phyloP scores from a whole-genome alignment of 92 coral and sea anemone genomes.

The Plumapathes pennacea region DNA sequence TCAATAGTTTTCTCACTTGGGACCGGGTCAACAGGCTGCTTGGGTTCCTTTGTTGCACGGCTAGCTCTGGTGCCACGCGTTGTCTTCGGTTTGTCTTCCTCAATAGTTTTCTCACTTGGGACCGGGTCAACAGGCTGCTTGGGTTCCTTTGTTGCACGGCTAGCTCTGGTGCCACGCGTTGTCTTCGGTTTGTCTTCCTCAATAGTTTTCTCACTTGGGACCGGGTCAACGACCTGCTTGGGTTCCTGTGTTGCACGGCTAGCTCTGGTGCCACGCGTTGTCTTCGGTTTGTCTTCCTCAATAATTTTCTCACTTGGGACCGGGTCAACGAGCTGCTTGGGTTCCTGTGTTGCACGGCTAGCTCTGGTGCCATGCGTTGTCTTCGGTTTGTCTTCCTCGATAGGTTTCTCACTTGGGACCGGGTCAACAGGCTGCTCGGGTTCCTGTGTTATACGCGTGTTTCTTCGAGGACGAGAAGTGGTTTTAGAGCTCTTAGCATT shows the following conservation, averaged over 20 bases:
- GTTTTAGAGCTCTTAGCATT: background rate
- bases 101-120: too few species aligned
- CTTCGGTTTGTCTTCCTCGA: slow-evolving; percentile 4
- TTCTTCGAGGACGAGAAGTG: background rate
- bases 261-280: too few species aligned
- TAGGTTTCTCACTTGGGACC: background rate
- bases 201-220: too few species aligned
- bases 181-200: too few species aligned
- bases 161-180: too few species aligned
- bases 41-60: slow-evolving; percentile 4
- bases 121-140: too few species aligned
- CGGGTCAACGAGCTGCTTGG: too few species aligned
- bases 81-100: slow-evolving; percentile 1
- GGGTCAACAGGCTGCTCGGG: background rate
- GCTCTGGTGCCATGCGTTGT: too few species aligned
- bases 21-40: slow-evolving; percentile 4
- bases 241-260: too few species aligned
- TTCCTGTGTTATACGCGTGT: background rate
- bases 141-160: too few species aligned
- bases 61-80: slow-evolving; percentile 10
- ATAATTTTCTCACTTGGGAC: background rate
- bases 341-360: too few species aligned
- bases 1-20: background rate
- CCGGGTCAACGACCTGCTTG: too few species aligned
- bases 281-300: slow-evolving; percentile 2